Percentiles rank a stretch among this genome's conserved stretches.
Conservation (phyloP, 64 coral and sea anemone genomes). For the Porites australiensis region DNA sequence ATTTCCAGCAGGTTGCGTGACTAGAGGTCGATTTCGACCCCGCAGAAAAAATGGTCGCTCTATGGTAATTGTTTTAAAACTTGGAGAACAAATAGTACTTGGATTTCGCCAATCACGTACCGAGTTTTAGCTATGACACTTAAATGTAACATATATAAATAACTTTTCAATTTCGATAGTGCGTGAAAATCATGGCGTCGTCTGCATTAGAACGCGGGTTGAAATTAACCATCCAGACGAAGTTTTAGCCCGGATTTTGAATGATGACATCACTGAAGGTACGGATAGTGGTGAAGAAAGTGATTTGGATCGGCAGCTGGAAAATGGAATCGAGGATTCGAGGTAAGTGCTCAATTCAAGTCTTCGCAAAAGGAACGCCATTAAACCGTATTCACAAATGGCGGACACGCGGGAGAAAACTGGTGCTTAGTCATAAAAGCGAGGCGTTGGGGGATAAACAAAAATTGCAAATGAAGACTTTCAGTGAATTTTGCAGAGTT, state of each 20-base stretch:
- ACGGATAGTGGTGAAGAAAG: constrained; percentile 34
- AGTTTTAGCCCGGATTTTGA: neutral
- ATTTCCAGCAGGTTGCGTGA: too few relatives aligned
- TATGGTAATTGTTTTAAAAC: neutral
- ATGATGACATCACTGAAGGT: constrained; percentile 5
- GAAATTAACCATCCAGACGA: neutral
- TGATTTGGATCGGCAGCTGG: constrained; percentile 29
- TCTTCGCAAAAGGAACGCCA: neutral
- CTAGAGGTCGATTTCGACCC: too few relatives aligned
- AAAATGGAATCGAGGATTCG: constrained; percentile 20
- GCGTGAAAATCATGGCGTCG: neutral
- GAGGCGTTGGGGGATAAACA: too few relatives aligned
- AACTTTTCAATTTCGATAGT: neutral
- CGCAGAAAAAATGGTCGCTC: too few relatives aligned
- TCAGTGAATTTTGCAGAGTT: too few relatives aligned
- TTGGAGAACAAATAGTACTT: neutral
- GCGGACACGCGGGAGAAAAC: too few relatives aligned
- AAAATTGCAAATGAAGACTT: too few relatives aligned
- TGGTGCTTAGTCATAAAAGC: too few relatives aligned
- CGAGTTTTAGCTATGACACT: neutral
- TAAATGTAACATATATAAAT: neutral
- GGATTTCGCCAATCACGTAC: neutral
- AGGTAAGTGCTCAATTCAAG: constrained; percentile 1
- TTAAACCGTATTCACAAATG: neutral
- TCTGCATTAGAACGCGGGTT: neutral